Conservation (phyloP, 2,888 invertebrate species). For the Agrotis segetum region DNA sequence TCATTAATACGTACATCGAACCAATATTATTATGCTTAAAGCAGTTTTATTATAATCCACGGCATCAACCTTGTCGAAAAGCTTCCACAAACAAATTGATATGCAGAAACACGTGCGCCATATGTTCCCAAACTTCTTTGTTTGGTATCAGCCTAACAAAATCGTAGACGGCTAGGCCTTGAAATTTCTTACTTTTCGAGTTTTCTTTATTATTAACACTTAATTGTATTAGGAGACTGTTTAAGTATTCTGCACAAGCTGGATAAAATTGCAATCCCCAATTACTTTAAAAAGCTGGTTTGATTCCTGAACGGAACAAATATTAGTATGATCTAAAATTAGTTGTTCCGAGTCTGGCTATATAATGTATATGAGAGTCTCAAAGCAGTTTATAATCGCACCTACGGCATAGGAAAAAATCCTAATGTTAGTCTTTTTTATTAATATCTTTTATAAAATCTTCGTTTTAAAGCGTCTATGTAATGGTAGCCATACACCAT, state of each 20-base stretch:
- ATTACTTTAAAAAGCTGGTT: not conserved
- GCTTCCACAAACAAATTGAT: slow-evolving; percentile 44
- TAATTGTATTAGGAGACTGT: not conserved
- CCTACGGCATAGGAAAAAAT: too few species aligned
- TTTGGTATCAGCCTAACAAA: slow-evolving; percentile 35
- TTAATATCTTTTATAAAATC: too few species aligned
- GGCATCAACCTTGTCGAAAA: slow-evolving; percentile 11
- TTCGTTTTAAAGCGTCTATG: not conserved
- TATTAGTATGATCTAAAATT: too few species aligned
- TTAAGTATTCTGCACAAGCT: not conserved
- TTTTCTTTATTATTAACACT: not conserved
- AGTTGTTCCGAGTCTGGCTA: too few species aligned
- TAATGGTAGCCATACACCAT: too few species aligned
- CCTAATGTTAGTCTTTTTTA: too few species aligned
- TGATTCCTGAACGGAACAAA: too few species aligned
- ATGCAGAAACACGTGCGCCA: slow-evolving; percentile 49
- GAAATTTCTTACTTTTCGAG: not conserved
- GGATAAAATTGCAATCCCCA: not conserved
- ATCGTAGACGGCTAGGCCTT: slow-evolving; percentile 4
- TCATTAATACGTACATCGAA: not conserved
- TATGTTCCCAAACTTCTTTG: slow-evolving; percentile 33
- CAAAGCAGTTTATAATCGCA: too few species aligned
- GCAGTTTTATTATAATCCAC: slow-evolving; percentile 19
- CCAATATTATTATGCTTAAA: not conserved
- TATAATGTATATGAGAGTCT: too few species aligned